phyloP scores from a whole-genome alignment of 2,888 invertebrate genomes.

The Coecobrya sp. region DNA sequence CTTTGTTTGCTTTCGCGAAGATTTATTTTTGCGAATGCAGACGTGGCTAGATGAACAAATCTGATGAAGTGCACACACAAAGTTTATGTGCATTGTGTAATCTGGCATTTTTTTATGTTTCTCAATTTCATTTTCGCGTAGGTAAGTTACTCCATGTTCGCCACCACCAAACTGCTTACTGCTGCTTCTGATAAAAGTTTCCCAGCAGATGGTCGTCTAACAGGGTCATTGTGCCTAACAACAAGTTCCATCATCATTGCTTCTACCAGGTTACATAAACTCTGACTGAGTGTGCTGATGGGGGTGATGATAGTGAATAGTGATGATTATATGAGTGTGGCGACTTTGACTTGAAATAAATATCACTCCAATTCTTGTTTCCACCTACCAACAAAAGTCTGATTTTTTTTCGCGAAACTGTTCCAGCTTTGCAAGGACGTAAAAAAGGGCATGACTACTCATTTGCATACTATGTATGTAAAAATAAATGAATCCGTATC shows the following conservation, averaged over 20 bases:
- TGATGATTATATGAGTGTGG: neutral
- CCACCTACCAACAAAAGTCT: conserved; percentile 39
- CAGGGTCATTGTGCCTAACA: conserved; percentile 80
- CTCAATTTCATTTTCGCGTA: conserved; percentile 19
- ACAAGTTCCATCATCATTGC: neutral
- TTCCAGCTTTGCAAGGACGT: conserved; percentile 54
- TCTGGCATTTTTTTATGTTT: conserved; percentile 35
- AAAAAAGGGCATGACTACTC: neutral
- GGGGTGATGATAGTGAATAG: neutral
- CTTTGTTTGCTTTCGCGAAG: conserved; percentile 2
- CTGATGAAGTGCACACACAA: neutral
- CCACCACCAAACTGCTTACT: conserved; percentile 39
- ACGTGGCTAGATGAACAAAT: conserved; percentile 21
- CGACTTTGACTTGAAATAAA: conserved; percentile 29
- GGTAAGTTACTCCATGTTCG: conserved; percentile 7
- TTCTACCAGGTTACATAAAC: conserved; percentile 55
- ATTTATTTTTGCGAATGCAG: conserved; percentile 7
- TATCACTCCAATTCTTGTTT: conserved; percentile 39
- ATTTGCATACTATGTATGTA: conserved; percentile 29
- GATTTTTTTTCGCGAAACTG: neutral
- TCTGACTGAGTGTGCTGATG: neutral
- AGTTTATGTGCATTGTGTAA: neutral
- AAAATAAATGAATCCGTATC: neutral
- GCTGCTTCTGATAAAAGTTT: conserved; percentile 36
- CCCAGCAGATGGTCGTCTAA: conserved; percentile 77